These are phyloP conservation scores for Acanthisitta chloris DNA, from an alignment of 2,113 vertebrate genomes.

Conservation along the genomic window DNA sequence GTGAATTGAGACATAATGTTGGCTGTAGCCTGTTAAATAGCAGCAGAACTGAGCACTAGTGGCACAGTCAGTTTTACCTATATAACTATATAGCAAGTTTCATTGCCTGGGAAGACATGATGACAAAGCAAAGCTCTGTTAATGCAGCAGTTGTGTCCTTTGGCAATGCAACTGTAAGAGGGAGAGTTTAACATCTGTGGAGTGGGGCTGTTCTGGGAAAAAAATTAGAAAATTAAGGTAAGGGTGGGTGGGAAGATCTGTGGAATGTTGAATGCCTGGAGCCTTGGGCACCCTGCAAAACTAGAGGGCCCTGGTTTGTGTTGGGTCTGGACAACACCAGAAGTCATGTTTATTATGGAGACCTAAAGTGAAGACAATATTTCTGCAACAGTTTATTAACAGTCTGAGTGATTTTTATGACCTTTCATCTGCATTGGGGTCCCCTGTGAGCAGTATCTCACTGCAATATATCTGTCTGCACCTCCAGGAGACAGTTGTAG, in stretches of 20 bases:
- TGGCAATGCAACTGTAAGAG: neutral
- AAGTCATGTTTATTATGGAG: neutral
- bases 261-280: neutral
- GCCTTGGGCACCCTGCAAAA: neutral
- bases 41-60: neutral
- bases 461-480: neutral
- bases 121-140: neutral
- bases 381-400: neutral
- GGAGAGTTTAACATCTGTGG: neutral
- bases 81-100: neutral
- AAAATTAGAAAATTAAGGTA: neutral
- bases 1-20: neutral
- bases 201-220: neutral
- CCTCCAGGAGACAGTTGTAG: neutral
- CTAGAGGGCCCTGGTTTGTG: neutral
- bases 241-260: neutral
- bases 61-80: constrained; percentile 8
- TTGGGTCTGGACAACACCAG: neutral
- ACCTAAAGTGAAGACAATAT: neutral
- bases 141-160: neutral
- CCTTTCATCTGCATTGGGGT: neutral
- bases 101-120: neutral
- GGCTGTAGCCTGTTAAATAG: neutral
- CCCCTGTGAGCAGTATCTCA: neutral
- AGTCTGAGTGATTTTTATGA: neutral